Percentiles rank a stretch among this genome's conserved stretches.
Evolutionary conservation across 2,113 vertebrate genomes (phyloP).

Genomic region (Neopipo cinnamomea): DNA sequence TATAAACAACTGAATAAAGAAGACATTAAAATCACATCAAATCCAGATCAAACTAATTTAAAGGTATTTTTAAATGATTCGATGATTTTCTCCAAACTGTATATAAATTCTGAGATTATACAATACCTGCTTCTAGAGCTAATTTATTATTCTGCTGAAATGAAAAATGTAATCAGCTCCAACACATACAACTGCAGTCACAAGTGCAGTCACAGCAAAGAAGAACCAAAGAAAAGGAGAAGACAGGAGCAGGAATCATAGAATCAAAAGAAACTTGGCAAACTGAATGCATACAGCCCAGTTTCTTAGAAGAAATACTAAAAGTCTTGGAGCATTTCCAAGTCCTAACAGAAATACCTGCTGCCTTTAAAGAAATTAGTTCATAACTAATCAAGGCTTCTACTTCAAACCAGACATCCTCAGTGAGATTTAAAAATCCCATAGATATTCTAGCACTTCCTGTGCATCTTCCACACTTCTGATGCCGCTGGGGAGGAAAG

Average conservation of each 20-base stretch:
- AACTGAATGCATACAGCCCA: not conserved
- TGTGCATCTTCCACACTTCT: not conserved
- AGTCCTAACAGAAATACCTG: not conserved
- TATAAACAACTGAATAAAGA: not conserved
- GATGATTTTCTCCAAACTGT: not conserved
- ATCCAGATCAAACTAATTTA: not conserved
- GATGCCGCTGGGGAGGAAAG: not conserved
- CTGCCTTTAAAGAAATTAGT: not conserved
- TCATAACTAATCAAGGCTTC: not conserved
- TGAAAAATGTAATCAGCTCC: not conserved
- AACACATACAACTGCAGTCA: not conserved
- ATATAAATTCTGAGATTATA: not conserved
- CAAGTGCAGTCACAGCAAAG: not conserved
- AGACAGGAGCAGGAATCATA: not conserved
- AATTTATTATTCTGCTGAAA: not conserved
- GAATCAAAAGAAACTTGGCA: not conserved
- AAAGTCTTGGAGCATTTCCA: not conserved
- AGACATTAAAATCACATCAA: not conserved
- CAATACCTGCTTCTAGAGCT: not conserved
- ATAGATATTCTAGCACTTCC: not conserved
- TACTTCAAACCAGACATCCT: not conserved
- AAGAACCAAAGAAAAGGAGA: not conserved
- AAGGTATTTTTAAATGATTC: not conserved
- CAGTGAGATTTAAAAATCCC: not conserved
- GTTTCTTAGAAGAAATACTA: not conserved